A percentile compares a stretch with the other conserved stretches of the same genome.
Conservation (phyloP, 2,113 vertebrate species). For the Anguilla rostrata region DNA sequence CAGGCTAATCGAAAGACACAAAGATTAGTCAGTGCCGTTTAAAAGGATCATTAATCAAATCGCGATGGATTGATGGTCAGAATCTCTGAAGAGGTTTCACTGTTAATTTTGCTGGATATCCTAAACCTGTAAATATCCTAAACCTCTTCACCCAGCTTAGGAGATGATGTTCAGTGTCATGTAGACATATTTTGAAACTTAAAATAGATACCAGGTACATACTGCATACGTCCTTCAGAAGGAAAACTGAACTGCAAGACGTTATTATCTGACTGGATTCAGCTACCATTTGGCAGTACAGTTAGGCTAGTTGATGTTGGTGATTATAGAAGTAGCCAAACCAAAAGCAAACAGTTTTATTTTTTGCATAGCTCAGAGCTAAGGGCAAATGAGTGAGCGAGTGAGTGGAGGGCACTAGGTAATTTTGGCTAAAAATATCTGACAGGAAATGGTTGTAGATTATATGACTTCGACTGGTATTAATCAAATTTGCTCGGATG, state of each 20-base stretch:
- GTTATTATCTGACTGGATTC: too few species aligned
- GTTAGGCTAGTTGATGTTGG: too few species aligned
- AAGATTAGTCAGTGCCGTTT: not conserved
- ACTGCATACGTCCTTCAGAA: not conserved
- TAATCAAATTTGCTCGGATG: not conserved
- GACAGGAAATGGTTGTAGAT: not conserved
- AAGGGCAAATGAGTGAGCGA: not conserved
- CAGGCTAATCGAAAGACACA: not conserved
- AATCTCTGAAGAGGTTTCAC: not conserved
- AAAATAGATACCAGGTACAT: not conserved
- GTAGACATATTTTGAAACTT: not conserved
- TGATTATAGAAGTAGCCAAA: too few species aligned
- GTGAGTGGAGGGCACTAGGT: not conserved
- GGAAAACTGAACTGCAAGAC: not conserved
- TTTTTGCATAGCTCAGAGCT: not conserved
- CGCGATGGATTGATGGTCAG: not conserved
- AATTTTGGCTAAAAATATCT: not conserved
- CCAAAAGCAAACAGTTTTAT: not conserved
- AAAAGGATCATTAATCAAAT: not conserved
- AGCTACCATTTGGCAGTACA: too few species aligned
- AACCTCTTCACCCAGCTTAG: not conserved
- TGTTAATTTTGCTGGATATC: not conserved
- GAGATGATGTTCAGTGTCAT: not conserved
- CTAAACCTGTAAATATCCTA: not conserved
- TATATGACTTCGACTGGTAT: not conserved